Conservation (phyloP, 2,888 invertebrate species). For the Seira musarum region DNA sequence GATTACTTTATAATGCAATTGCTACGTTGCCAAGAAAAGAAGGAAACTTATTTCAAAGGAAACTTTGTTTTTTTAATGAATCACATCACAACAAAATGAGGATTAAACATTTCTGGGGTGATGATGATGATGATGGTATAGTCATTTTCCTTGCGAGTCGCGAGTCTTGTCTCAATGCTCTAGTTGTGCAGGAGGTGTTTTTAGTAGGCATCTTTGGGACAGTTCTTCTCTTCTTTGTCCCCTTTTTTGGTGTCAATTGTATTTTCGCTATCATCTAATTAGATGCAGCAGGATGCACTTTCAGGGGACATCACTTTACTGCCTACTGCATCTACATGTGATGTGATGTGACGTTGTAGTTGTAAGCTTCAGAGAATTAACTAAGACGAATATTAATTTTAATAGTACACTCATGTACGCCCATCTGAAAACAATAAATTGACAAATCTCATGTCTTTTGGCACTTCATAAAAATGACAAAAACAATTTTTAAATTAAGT, state of each 20-base stretch:
- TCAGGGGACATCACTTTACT: too few species aligned
- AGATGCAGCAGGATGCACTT: background rate
- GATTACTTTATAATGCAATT: background rate
- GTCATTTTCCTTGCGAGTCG: background rate
- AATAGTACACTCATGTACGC: too few species aligned
- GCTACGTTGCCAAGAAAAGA: background rate
- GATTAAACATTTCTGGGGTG: background rate
- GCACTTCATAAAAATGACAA: background rate
- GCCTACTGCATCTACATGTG: too few species aligned
- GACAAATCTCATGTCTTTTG: too few species aligned
- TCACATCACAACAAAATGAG: background rate
- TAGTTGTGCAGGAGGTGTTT: background rate
- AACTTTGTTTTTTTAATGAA: background rate
- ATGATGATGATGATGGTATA: background rate
- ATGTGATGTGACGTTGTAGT: too few species aligned
- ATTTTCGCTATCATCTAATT: background rate
- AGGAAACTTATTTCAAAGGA: too few species aligned
- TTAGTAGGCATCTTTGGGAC: background rate
- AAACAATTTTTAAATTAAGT: too few species aligned
- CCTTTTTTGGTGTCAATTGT: background rate
- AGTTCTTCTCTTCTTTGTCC: background rate
- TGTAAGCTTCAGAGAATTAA: too few species aligned
- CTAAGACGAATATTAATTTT: too few species aligned
- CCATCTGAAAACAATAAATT: too few species aligned
- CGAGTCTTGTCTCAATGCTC: slow-evolving; percentile 3